A percentile compares a stretch with the other conserved stretches of the same genome.
phyloP scores from a whole-genome alignment of 2,113 vertebrate genomes.

The Lophius piscatorius region DNA sequence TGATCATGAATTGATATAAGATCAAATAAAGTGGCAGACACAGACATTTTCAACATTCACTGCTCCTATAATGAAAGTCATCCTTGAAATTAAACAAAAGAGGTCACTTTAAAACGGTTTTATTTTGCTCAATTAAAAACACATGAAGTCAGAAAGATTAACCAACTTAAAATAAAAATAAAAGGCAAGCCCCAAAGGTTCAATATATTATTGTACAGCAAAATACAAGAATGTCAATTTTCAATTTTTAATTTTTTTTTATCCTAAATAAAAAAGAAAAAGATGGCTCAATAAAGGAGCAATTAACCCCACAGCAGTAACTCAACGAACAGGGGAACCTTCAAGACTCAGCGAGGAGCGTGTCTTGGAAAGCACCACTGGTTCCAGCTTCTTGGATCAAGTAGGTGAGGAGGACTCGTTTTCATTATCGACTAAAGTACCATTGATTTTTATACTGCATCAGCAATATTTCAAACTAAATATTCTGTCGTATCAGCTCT shows the following conservation, averaged over 20 bases:
- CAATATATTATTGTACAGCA: conserved; percentile 40
- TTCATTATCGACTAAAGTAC: conserved; percentile 25
- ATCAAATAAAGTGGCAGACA: too few relatives aligned
- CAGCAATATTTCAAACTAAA: neutral
- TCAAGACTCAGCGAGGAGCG: neutral
- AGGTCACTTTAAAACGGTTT: conserved; percentile 35
- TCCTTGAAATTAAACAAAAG: neutral
- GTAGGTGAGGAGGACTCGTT: neutral
- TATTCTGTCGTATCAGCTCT: neutral
- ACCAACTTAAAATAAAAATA: conserved; percentile 13
- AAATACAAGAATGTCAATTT: conserved; percentile 9
- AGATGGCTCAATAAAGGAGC: neutral
- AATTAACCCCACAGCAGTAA: conserved; percentile 17
- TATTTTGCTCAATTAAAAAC: conserved; percentile 41
- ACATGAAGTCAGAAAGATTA: conserved; percentile 34
- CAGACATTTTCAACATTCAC: neutral
- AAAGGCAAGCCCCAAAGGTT: conserved; percentile 41
- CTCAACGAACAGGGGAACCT: neutral
- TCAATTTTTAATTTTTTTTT: too few relatives aligned
- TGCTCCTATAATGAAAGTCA: neutral
- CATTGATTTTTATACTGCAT: neutral
- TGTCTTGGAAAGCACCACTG: neutral
- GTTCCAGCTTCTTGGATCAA: conserved; percentile 66
- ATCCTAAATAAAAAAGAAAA: too few relatives aligned
- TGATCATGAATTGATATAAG: too few relatives aligned